A percentile compares a stretch with the other conserved stretches of the same genome.
These are phyloP conservation scores for Drosophila grimshawi DNA, from an alignment of 1,140 invertebrate genomes.

Conservation along the genomic window DNA sequence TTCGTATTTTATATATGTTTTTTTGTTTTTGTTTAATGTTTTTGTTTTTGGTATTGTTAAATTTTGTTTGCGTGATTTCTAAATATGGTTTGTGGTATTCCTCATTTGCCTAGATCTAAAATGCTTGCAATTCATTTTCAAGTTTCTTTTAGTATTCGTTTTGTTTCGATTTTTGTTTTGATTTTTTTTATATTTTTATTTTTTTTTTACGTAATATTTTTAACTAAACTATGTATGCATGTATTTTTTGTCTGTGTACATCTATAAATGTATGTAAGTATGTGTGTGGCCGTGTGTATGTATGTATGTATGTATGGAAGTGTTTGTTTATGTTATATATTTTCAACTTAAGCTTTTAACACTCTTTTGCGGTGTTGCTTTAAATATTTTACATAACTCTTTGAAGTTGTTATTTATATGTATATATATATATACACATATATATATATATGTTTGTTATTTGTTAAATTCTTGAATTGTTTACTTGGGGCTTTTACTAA, in stretches of 20 bases:
- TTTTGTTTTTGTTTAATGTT: conserved; percentile 22
- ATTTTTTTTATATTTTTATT: background rate
- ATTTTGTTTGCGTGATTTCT: conserved; percentile 20
- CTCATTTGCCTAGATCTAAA: conserved; percentile 49
- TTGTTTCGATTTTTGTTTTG: conserved; percentile 14
- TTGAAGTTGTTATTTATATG: conserved; percentile 26
- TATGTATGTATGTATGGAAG: conserved; percentile 24
- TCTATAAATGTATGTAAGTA: conserved; percentile 18
- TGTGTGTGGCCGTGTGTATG: conserved; percentile 21
- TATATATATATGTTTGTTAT: conserved; percentile 15
- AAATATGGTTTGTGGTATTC: conserved; percentile 22
- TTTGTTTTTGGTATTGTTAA: conserved; percentile 12
- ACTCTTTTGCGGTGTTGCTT: conserved; percentile 29
- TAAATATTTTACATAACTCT: conserved; percentile 52
- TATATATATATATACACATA: conserved; percentile 9
- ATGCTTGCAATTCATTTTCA: conserved; percentile 42
- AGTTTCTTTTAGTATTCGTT: conserved; percentile 25
- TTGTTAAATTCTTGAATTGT: conserved; percentile 55
- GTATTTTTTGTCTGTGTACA: conserved; percentile 1
- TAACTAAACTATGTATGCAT: conserved; percentile 28
- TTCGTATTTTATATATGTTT: conserved; percentile 2
- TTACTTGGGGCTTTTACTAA: conserved; percentile 45
- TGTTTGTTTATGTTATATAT: conserved; percentile 10
- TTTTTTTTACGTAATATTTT: conserved; percentile 22
- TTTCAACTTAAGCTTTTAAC: conserved; percentile 41